phyloP scores from a whole-genome alignment of 2,797 vertebrate species.

The Hozukius guyotensis region DNA sequence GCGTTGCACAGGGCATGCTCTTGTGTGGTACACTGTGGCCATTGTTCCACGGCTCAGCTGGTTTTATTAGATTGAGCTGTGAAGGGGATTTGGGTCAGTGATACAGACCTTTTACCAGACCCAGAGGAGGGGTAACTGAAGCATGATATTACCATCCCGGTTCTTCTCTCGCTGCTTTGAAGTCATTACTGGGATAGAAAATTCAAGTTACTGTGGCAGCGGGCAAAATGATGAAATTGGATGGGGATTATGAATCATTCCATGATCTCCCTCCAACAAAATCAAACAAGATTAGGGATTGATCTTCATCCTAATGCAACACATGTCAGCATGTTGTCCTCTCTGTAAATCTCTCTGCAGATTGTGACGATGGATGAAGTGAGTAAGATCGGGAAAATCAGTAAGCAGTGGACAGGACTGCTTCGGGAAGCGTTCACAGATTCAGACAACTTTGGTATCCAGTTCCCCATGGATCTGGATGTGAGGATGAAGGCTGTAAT shows the following conservation, averaged over 20 bases:
- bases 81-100: constrained; percentile 62
- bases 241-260: constrained; percentile 18
- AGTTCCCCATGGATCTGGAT: constrained; percentile 94
- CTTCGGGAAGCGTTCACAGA: constrained; percentile 94
- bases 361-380: constrained; percentile 92
- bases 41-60: constrained; percentile 65
- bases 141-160: constrained; percentile 44
- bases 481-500: constrained; percentile 95
- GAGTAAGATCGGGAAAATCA: constrained; percentile 94
- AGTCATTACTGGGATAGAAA: constrained; percentile 29
- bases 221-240: constrained; percentile 9
- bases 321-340: constrained; percentile 15
- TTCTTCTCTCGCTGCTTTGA: constrained; percentile 48
- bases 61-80: constrained; percentile 67
- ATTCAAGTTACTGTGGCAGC: constrained; percentile 11
- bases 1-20: constrained; percentile 33
- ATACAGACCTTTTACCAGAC: constrained; percentile 55
- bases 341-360: constrained; percentile 73
- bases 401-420: constrained; percentile 97
- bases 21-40: constrained; percentile 59
- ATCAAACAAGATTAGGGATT: constrained; percentile 21
- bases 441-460: constrained; percentile 95
- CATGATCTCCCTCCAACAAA: constrained; percentile 19
- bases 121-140: constrained; percentile 39
- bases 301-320: constrained; percentile 26